Evolutionary conservation across 2,888 invertebrate genomes (phyloP).

Genomic region (Melieria crassipennis): DNA sequence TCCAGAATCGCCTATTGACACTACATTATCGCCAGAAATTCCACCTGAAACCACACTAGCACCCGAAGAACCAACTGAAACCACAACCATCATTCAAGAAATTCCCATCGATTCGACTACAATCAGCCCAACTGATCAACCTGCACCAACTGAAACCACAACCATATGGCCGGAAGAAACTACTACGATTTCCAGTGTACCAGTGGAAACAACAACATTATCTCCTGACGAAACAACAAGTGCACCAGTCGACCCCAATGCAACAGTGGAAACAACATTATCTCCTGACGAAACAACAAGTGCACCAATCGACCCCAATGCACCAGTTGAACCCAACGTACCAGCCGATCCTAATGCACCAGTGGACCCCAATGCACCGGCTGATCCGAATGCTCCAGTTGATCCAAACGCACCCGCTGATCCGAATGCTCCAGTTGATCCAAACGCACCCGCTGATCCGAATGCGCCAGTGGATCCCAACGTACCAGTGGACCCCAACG

Average conservation of each 20-base stretch:
- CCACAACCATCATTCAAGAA: not conserved
- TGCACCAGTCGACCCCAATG: slow-evolving; percentile 15
- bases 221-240: not conserved
- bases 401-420: slow-evolving; percentile 26
- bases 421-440: slow-evolving; percentile 6
- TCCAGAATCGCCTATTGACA: slow-evolving; percentile 20
- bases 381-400: slow-evolving; percentile 19
- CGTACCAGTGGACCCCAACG: slow-evolving; percentile 32
- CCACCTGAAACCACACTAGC: not conserved
- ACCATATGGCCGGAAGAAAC: slow-evolving; percentile 4
- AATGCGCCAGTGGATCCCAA: not conserved
- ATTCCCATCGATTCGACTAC: not conserved
- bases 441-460: slow-evolving; percentile 30
- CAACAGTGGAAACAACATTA: slow-evolving; percentile 10
- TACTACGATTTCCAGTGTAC: slow-evolving; percentile 1
- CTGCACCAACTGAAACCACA: not conserved
- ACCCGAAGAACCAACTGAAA: not conserved
- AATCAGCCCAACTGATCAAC: not conserved
- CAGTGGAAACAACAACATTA: not conserved
- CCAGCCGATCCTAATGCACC: slow-evolving; percentile 17
- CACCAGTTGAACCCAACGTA: slow-evolving; percentile 16
- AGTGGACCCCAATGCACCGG: slow-evolving; percentile 5
- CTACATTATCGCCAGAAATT: not conserved
- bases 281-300: slow-evolving; percentile 11
- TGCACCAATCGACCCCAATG: slow-evolving; percentile 19